Evolutionary conservation across 2,888 invertebrate genomes (phyloP).

Genomic region (Lasioglossum malachurum): DNA sequence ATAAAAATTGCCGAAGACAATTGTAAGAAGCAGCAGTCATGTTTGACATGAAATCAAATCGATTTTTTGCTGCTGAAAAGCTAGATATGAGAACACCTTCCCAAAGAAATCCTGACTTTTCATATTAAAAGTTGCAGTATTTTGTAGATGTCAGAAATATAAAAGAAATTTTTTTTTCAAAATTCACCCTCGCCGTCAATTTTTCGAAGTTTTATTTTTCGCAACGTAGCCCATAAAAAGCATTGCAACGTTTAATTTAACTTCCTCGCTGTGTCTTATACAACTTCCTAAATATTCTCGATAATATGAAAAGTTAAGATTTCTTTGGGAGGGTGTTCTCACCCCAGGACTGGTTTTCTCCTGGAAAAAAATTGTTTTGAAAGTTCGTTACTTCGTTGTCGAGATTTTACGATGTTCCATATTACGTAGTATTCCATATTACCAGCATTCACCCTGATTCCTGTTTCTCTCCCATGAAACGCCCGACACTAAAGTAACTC

Average conservation of each 20-base stretch:
- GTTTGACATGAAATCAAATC: not conserved
- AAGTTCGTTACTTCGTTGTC: not conserved
- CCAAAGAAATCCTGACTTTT: not conserved
- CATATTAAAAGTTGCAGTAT: not conserved
- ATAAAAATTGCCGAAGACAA: too few relatives aligned
- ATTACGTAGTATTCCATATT: not conserved
- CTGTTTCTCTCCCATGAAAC: not conserved
- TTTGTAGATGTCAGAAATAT: not conserved
- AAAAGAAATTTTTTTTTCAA: not conserved
- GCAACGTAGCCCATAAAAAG: not conserved
- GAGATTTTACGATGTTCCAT: not conserved
- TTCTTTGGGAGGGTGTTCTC: not conserved
- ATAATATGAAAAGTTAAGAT: not conserved
- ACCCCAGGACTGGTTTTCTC: not conserved
- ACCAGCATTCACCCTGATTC: not conserved
- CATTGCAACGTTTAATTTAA: conserved; percentile 6
- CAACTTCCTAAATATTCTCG: not conserved
- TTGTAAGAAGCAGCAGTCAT: not conserved
- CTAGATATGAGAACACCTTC: too few relatives aligned
- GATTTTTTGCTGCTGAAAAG: not conserved
- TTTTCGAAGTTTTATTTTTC: not conserved
- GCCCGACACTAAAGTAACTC: not conserved
- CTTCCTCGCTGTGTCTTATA: not conserved
- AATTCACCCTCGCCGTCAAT: not conserved
- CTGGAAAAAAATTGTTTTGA: not conserved